phyloP scores from a whole-genome alignment of 2,797 vertebrate species.

The Macrochelys suwanniensis region DNA sequence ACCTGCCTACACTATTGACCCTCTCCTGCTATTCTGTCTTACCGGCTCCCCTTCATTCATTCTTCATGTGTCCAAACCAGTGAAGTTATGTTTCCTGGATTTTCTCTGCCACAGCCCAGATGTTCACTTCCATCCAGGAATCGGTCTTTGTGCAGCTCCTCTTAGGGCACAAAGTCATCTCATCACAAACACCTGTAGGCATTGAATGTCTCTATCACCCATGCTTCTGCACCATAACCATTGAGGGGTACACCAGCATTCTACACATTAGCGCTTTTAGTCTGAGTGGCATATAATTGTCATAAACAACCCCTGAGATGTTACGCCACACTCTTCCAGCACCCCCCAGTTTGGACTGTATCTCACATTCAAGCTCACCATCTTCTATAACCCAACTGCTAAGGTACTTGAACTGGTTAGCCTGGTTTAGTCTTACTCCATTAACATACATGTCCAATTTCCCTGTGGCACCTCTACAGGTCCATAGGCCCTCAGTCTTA shows the following conservation, averaged over 20 bases:
- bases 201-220: neutral
- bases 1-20: too few relatives aligned
- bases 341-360: neutral
- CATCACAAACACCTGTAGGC: neutral
- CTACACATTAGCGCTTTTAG: neutral
- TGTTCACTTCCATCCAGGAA: neutral
- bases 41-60: too few relatives aligned
- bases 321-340: too few relatives aligned
- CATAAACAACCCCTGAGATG: neutral
- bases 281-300: neutral
- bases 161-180: neutral
- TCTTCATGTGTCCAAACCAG: too few relatives aligned
- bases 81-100: too few relatives aligned
- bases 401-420: too few relatives aligned
- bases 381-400: too few relatives aligned
- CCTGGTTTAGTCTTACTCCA: too few relatives aligned
- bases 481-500: too few relatives aligned
- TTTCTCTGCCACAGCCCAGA: neutral
- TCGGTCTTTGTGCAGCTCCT: neutral
- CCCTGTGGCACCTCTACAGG: too few relatives aligned
- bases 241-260: neutral
- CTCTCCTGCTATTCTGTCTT: too few relatives aligned
- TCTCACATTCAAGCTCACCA: neutral
- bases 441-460: too few relatives aligned
- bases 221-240: neutral